Base-by-base conservation (phyloP, 2,888 invertebrate species). In the Drosophila lacicola region DNA sequence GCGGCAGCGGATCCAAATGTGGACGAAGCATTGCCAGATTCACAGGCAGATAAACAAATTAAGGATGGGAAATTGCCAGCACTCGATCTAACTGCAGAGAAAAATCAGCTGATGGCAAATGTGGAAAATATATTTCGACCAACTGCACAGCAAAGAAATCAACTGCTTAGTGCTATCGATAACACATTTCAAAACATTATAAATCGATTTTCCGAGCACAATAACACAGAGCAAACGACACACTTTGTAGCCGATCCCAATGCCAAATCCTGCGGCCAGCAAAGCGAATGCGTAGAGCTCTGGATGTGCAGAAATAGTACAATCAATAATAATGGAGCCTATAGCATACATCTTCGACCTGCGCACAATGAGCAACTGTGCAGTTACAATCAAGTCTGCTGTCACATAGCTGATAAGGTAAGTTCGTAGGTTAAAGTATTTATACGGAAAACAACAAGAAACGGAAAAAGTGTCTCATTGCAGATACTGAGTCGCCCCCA, bases 241-340 rank as follows among this genome's bases (percentile, higher is more conserved):
- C 36, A 46, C 2, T 10, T 33, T n/a, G 4, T 13, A 2, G 0
- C 25, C 36, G 45, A 45, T 25, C 17, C 21, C 4, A 2, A n/a
- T 21, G 36, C 17, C 13, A 45, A 29, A 13, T 2, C 17, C 1
- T 70, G 70, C 25, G 69, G 50, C 10, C 2, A 4, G 11, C 8
- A 67, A 21, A 55, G 8, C 41, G 69, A 70, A 17, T 70, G 70
- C 42, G 62, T 62, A 0, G 47, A 61, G 14, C 2, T 19, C n/a
- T 62, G 62, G 68, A 44, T 19, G 56, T 70, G 70, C 29, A 44
- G 19, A 34, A 62, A 44, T 1, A 56, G 34, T 25, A 17, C 41
- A 4, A 36, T 1, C 5, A 44, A 19, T 4, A 1, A 1, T 0
- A 1, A 41, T 11, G 44, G 33, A 11, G 4, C 0, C 4, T 44